Evolutionary conservation across 2,888 invertebrate species (phyloP).

Genomic region (Sabellastarte sp.): DNA sequence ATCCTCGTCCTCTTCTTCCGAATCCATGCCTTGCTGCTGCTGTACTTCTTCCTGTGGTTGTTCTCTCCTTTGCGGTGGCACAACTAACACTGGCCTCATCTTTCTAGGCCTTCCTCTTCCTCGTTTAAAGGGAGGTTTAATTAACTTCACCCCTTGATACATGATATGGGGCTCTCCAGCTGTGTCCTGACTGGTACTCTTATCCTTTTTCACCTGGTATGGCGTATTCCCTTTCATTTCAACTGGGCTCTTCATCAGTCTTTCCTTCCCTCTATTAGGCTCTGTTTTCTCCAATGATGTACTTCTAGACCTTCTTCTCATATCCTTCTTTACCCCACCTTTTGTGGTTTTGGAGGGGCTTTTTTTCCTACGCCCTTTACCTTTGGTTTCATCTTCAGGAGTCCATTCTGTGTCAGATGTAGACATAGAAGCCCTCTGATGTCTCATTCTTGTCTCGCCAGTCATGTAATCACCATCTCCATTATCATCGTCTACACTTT

Average conservation of each 20-base stretch:
- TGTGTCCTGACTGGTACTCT: no score
- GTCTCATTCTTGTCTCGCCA: no score
- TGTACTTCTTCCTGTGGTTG: no score
- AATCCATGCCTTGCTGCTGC: no score
- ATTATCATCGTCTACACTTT: neutral
- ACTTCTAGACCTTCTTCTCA: neutral
- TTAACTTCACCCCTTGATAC: neutral
- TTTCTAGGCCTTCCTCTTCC: neutral
- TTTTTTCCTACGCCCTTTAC: neutral
- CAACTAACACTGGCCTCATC: neutral
- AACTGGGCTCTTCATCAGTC: neutral
- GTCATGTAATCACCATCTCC: neutral
- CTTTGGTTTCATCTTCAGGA: neutral
- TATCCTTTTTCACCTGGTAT: neutral
- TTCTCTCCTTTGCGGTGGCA: neutral
- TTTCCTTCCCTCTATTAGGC: neutral
- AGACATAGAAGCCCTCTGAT: neutral
- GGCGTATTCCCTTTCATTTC: no score
- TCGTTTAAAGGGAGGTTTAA: neutral
- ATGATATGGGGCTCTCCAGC: neutral
- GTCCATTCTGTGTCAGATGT: neutral
- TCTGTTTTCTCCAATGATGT: neutral
- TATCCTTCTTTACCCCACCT: neutral
- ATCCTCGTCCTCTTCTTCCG: no score
- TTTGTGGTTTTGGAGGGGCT: neutral